phyloP scores from a whole-genome alignment of 2,888 invertebrate genomes.

The Erebia ligea region DNA sequence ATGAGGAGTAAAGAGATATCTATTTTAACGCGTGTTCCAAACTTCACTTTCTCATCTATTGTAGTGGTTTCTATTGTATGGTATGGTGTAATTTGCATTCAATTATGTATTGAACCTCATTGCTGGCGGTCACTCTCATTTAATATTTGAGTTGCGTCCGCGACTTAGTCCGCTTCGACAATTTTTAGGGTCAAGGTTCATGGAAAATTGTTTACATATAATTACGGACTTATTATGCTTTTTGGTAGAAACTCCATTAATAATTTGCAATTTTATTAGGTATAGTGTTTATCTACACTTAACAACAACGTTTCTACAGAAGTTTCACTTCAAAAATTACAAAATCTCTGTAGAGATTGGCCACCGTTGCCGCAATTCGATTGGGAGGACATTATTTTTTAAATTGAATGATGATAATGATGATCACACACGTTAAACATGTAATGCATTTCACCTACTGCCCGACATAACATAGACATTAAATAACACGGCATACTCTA shows the following conservation, averaged over 20 bases:
- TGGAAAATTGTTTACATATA: neutral
- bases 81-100: neutral
- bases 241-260: neutral
- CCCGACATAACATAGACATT: neutral
- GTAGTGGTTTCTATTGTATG: neutral
- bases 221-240: neutral
- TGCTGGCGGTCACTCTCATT: slow-evolving; percentile 12
- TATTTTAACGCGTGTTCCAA: neutral
- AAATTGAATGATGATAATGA: too few relatives aligned
- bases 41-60: slow-evolving; percentile 9
- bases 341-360: too few relatives aligned
- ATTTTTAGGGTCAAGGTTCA: slow-evolving; percentile 15
- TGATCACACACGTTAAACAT: too few relatives aligned
- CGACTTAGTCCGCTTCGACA: slow-evolving; percentile 5
- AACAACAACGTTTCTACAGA: too few relatives aligned
- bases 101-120: slow-evolving; percentile 9
- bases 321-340: too few relatives aligned
- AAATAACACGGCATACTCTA: neutral
- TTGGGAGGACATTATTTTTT: too few relatives aligned
- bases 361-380: too few relatives aligned
- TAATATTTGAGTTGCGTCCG: slow-evolving; percentile 4
- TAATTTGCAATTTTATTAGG: too few relatives aligned
- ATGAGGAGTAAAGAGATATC: too few relatives aligned
- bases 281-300: too few relatives aligned
- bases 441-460: too few relatives aligned